A percentile compares a stretch with the other conserved stretches of the same genome.
phyloP scores from a whole-genome alignment of 2,888 invertebrate species.

The Nemoura dubitans region DNA sequence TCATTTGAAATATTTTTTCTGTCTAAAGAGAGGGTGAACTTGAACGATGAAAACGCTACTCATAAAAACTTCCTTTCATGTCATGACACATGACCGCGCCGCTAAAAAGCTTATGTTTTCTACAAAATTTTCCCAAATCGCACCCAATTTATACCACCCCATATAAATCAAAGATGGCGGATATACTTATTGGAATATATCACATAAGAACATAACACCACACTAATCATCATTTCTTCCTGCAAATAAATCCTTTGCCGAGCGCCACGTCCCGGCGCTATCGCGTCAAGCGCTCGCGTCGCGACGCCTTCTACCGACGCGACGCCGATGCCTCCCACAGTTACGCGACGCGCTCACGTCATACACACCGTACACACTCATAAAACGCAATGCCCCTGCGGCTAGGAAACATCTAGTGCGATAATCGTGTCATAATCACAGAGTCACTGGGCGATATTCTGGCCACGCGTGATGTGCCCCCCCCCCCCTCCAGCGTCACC shows the following conservation, averaged over 20 bases:
- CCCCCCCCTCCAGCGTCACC: background rate
- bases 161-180: background rate
- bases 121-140: background rate
- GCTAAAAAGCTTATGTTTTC: slow-evolving; percentile 4
- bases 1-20: background rate
- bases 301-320: background rate
- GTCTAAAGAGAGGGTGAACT: background rate
- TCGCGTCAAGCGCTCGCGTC: background rate
- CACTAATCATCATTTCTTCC: slow-evolving; percentile 7
- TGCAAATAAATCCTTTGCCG: background rate
- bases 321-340: too few species aligned
- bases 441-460: background rate
- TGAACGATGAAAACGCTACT: background rate
- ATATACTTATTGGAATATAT: background rate
- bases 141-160: background rate
- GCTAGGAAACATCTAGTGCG: background rate
- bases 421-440: background rate
- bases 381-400: too few species aligned
- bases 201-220: background rate
- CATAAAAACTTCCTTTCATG: background rate
- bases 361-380: too few species aligned
- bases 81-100: background rate
- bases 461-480: background rate
- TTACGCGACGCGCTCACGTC: too few species aligned
- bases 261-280: background rate